Percentiles rank a stretch among this genome's conserved stretches.
Conservation (phyloP, 2,113 vertebrate genomes). For the Crotalus viridis region DNA sequence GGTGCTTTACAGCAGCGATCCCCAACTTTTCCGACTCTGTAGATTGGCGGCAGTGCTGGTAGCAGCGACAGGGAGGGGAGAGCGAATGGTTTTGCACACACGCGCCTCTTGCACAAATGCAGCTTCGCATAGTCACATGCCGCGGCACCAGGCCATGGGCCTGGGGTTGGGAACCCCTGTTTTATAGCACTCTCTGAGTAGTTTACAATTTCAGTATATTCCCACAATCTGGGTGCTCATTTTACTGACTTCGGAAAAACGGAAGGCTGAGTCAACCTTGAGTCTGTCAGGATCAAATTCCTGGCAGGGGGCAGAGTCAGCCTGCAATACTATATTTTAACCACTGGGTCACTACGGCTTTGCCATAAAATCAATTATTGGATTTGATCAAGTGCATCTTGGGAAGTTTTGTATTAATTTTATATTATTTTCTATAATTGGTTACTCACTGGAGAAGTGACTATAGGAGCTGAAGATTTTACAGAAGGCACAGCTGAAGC, state of each 20-base stretch:
- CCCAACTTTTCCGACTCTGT: not conserved
- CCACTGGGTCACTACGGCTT: not conserved
- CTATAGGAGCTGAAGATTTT: constrained; percentile 47
- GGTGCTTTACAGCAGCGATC: not conserved
- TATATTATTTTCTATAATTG: not conserved
- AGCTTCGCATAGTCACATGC: not conserved
- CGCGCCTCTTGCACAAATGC: not conserved
- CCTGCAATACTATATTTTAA: not conserved
- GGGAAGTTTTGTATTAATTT: not conserved
- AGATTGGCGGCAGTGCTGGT: not conserved
- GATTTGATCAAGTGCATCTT: accelerated
- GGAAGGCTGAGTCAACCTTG: not conserved
- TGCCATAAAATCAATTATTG: not conserved
- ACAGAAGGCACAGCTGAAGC: constrained; percentile 50
- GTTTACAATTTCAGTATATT: not conserved
- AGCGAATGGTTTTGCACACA: not conserved
- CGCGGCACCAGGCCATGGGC: not conserved
- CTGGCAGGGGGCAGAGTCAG: not conserved
- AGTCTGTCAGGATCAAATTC: not conserved
- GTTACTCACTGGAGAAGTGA: constrained; percentile 56
- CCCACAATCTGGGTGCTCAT: not conserved
- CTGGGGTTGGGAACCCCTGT: not conserved
- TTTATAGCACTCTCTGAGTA: not conserved
- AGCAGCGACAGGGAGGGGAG: not conserved
- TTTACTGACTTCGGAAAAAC: not conserved